Base-by-base conservation (phyloP, 2,113 vertebrate genomes). In the Elgaria multicarinata region DNA sequence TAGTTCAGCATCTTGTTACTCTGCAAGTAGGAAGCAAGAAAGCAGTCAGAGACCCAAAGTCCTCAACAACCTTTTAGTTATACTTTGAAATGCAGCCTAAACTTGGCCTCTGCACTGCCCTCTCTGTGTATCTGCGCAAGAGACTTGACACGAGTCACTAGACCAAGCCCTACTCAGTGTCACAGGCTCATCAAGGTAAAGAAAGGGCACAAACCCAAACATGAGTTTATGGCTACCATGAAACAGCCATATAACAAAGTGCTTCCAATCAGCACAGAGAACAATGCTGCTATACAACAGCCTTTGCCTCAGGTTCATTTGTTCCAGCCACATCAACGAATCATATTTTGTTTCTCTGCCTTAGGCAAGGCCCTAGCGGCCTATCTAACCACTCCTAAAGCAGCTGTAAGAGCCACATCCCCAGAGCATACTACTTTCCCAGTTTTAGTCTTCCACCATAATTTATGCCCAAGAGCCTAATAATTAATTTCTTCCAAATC, bases 1-100 rank as follows among this genome's bases (percentile, higher is more conserved):
- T 98, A 99, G 96, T 98, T 97, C 94, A 99, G 96, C 98, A 99
- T 98, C 97, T 99, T 99, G 97, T 98, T 99, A 95, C 98, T 98
- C 98, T 99, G 97, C 39, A 72, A 86, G 86, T 44, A 95, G 36
- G 92, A 88, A 93, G 66, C n/a, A 79, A 89, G 89, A 83, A 85
- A 44, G 33, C 28, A 58, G 12, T 76, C 55, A 94, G 28, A 90
- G 64, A 50, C 64, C 84, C 50, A 44, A 88, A 36, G 74, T 77
- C 46, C 46, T 75, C 85, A 84, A 86, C 67, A 62, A 85, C 83
- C 55, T 53, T 72, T 18, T 66, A 28, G 39, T 20, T 55, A 53
- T 1, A 39, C 20, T 5, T 39, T 18, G 2, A 84, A 16, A 46
- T 24, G 18, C 33, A 50, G 22, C 69, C n/a, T 72, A 85, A 72